These are phyloP conservation scores for Chorisops tibialis DNA, from an alignment of 2,888 invertebrate species.

Conservation along the genomic window DNA sequence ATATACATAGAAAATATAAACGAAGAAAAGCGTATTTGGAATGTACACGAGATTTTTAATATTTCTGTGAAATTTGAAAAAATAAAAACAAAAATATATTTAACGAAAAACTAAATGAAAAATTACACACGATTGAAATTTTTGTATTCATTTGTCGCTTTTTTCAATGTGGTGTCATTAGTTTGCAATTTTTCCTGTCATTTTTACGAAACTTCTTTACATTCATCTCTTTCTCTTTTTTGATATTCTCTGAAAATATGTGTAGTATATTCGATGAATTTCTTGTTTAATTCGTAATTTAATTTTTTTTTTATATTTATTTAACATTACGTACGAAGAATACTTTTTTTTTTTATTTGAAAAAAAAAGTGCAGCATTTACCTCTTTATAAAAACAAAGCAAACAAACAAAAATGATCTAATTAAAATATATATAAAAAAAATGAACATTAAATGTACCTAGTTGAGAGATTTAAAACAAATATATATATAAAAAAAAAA, in stretches of 20 bases:
- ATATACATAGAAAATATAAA: too few species aligned
- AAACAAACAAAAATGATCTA: slow-evolving; percentile 19
- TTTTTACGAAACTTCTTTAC: background rate
- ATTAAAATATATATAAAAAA: slow-evolving; percentile 27
- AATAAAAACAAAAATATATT: slow-evolving; percentile 11
- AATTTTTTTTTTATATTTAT: background rate
- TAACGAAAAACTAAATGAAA: background rate
- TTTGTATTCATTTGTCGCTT: slow-evolving; percentile 7
- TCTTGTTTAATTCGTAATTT: background rate
- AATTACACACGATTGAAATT: background rate
- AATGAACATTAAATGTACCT: slow-evolving; percentile 36
- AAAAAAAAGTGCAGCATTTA: slow-evolving; percentile 32
- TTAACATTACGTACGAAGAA: background rate
- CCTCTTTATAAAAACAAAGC: slow-evolving; percentile 31
- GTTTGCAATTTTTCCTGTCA: background rate
- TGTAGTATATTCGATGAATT: background rate
- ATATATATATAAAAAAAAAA: slow-evolving; percentile 28
- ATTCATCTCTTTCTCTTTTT: too few species aligned
- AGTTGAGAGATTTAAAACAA: slow-evolving; percentile 34
- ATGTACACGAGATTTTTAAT: too few species aligned
- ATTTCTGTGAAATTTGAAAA: background rate
- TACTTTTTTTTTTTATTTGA: background rate
- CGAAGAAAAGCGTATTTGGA: too few species aligned
- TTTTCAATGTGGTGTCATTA: slow-evolving; percentile 30
- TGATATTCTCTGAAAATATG: too few species aligned